Conservation (phyloP, 2,113 vertebrate species). For the Lepisosteus oculatus region DNA sequence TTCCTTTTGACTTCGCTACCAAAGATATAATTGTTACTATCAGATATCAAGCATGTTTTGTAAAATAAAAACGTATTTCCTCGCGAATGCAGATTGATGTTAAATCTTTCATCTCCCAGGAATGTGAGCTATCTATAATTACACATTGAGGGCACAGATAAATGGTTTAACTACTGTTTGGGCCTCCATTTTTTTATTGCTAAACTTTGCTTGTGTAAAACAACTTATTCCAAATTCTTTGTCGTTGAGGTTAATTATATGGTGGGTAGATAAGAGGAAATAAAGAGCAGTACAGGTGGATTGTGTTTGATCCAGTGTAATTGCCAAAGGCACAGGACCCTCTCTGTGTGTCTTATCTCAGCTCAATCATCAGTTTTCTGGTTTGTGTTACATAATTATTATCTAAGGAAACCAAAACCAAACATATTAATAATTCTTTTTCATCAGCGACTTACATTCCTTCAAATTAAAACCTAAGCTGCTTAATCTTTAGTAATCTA, state of each 20-base stretch:
- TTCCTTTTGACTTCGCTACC: neutral
- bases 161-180: constrained; percentile 1
- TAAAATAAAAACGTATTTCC: neutral
- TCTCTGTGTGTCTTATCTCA: neutral
- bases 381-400: neutral
- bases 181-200: neutral
- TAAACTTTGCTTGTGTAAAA: constrained; percentile 2
- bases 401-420: neutral
- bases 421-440: constrained; percentile 1
- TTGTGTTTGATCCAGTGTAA: neutral
- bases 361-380: neutral
- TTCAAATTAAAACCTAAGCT: neutral
- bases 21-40: neutral
- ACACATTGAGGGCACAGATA: neutral
- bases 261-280: neutral
- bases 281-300: neutral
- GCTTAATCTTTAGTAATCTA: neutral
- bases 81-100: neutral
- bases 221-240: neutral
- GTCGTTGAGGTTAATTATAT: neutral
- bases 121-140: constrained; percentile 2
- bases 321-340: too few species aligned
- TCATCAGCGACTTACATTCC: neutral
- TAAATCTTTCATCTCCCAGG: neutral
- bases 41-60: neutral